These are phyloP conservation scores for Myotis daubentonii DNA, from an alignment of 2,797 vertebrate species.

Conservation along the genomic window DNA sequence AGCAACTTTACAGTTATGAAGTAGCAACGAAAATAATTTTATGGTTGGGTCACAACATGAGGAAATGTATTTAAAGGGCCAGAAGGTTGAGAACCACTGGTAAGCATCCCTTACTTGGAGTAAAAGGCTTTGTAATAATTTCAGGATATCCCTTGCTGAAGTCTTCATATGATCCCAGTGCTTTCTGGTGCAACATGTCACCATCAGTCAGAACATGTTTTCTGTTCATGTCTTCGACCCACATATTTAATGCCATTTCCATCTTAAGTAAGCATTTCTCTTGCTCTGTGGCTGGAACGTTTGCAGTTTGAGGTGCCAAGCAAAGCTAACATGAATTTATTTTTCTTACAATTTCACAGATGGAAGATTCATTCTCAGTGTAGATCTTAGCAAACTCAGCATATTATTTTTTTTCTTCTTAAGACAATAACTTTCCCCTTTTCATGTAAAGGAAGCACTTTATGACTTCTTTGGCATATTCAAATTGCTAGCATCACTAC, in stretches of 20 bases:
- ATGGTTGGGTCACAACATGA: too few relatives aligned
- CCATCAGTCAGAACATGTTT: neutral
- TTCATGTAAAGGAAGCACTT: neutral
- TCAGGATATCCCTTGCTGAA: neutral
- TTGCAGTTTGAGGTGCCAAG: neutral
- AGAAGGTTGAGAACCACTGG: too few relatives aligned
- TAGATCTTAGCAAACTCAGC: neutral
- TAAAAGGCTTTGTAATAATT: neutral
- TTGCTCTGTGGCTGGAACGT: neutral
- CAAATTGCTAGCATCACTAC: neutral
- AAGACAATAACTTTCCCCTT: neutral
- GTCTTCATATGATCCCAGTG: neutral
- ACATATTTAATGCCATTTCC: neutral
- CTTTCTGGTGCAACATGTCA: neutral
- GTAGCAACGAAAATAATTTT: too few relatives aligned
- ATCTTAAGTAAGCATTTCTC: neutral
- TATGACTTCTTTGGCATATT: neutral
- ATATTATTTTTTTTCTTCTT: neutral
- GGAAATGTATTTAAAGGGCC: too few relatives aligned
- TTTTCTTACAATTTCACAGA: neutral
- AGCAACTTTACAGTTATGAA: too few relatives aligned
- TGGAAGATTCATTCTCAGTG: neutral
- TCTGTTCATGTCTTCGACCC: too few relatives aligned
- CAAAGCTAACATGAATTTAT: neutral
- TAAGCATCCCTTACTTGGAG: too few relatives aligned